Conservation (phyloP, 2,113 vertebrate species). For the Malaclemys terrapin region DNA sequence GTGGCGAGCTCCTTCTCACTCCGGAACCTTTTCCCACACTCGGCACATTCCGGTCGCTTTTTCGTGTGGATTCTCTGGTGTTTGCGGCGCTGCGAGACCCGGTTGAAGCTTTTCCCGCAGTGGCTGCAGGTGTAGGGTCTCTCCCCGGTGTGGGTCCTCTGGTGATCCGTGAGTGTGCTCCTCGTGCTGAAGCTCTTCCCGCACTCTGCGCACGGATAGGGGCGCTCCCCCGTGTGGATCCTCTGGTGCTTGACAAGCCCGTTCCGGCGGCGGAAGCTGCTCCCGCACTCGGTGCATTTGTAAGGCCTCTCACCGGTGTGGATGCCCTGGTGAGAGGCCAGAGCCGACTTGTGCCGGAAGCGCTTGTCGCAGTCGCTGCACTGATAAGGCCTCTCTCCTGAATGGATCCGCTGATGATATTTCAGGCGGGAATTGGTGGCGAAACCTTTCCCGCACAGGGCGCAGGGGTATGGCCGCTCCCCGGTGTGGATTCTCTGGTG, state of each 20-base stretch:
- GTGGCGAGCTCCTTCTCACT: slow-evolving; percentile 76
- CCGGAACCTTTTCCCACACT: slow-evolving; percentile 71
- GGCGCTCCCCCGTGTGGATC: slow-evolving; percentile 72
- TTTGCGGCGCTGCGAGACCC: slow-evolving; percentile 68
- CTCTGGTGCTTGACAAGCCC: slow-evolving; percentile 76
- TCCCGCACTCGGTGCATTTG: slow-evolving; percentile 71
- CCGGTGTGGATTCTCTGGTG: slow-evolving; percentile 74
- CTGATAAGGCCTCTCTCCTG: slow-evolving; percentile 66
- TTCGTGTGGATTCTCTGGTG: slow-evolving; percentile 73
- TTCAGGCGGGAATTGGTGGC: slow-evolving; percentile 54
- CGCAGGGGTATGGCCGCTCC: slow-evolving; percentile 78
- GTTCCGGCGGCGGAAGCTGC: slow-evolving; percentile 75
- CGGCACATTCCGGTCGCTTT: slow-evolving; percentile 71
- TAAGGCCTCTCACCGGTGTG: slow-evolving; percentile 76
- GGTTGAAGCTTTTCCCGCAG: slow-evolving; percentile 75
- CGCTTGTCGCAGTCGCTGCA: slow-evolving; percentile 76
- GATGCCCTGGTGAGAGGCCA: slow-evolving; percentile 74
- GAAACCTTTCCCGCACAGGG: slow-evolving; percentile 49
- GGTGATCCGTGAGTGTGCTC: neutral
- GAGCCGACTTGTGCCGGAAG: slow-evolving; percentile 75
- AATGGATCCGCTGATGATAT: slow-evolving; percentile 55
- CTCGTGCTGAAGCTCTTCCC: slow-evolving; percentile 23
- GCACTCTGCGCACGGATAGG: neutral
- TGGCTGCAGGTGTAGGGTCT: slow-evolving; percentile 70
- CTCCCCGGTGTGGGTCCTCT: neutral